A percentile compares a stretch with the other conserved stretches of the same genome.
Evolutionary conservation across 2,113 vertebrate genomes (phyloP).

Genomic region (Myotis brandtii): DNA sequence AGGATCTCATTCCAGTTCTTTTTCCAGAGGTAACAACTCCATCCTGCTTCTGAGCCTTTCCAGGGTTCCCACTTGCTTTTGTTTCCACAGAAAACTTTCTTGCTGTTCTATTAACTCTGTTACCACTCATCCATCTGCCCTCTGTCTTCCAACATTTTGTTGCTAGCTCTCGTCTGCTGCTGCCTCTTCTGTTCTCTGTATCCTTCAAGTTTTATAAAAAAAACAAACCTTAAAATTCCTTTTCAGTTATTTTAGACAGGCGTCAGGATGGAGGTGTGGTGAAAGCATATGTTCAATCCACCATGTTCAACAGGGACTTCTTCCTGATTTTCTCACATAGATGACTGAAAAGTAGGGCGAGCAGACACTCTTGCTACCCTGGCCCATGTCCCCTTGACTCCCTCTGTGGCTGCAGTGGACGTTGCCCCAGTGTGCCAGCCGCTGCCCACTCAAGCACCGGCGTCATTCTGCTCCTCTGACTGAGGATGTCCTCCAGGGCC

Average conservation of each 20-base stretch:
- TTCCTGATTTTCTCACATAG: not conserved
- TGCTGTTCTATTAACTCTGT: not conserved
- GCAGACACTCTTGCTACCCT: not conserved
- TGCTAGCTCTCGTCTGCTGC: not conserved
- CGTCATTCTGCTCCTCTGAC: not conserved
- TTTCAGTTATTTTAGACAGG: not conserved
- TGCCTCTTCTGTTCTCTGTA: slow-evolving; percentile 16
- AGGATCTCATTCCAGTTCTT: not conserved
- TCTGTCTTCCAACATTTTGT: not conserved
- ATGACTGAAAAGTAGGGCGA: not conserved
- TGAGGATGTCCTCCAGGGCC: not conserved
- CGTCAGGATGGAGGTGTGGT: not conserved
- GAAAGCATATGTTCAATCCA: not conserved
- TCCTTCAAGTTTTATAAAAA: not conserved
- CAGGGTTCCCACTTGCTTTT: not conserved
- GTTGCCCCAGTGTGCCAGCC: not conserved
- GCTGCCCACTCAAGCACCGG: not conserved
- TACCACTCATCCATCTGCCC: not conserved
- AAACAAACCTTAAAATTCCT: not conserved
- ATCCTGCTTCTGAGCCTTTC: not conserved
- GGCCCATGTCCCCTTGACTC: fast-evolving
- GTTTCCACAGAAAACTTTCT: not conserved
- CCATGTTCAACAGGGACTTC: not conserved
- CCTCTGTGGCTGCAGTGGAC: not conserved
- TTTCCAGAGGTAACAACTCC: not conserved